These are phyloP conservation scores for Marasmarcha lunaedactyla DNA, from an alignment of 2,888 invertebrate species.

Conservation along the genomic window DNA sequence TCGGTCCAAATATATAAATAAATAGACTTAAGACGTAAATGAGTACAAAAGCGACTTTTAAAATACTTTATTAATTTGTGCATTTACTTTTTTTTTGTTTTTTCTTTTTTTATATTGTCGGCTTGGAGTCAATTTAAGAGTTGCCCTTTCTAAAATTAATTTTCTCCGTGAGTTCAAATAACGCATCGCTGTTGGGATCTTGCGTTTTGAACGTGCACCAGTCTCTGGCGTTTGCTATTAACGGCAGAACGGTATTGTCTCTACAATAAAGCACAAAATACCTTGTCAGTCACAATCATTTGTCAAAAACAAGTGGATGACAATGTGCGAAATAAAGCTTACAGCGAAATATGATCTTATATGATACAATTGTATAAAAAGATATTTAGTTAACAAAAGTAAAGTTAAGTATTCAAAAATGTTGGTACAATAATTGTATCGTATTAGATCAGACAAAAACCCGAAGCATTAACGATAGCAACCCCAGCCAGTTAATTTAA, in stretches of 20 bases:
- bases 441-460: no score
- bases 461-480: no score
- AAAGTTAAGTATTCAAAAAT: no score
- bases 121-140: slow-evolving; percentile 23
- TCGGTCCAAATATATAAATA: slow-evolving; percentile 65
- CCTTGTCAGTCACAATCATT: slow-evolving; percentile 27
- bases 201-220: slow-evolving; percentile 45
- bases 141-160: slow-evolving; percentile 41
- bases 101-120: slow-evolving; percentile 42
- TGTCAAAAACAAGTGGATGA: slow-evolving; percentile 10
- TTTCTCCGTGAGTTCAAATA: slow-evolving; percentile 40
- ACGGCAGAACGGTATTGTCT: slow-evolving; percentile 54
- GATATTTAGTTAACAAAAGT: no score
- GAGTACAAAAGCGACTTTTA: slow-evolving; percentile 33
- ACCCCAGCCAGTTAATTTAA: no score
- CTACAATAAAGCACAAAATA: slow-evolving; percentile 53
- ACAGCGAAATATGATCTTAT: no score
- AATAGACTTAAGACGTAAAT: slow-evolving; percentile 29
- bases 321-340: slow-evolving; percentile 9
- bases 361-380: no score
- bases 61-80: slow-evolving; percentile 60
- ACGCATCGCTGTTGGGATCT: slow-evolving; percentile 33
- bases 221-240: slow-evolving; percentile 59
- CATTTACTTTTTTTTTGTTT: slow-evolving; percentile 53
- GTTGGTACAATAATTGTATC: no score